phyloP scores from a whole-genome alignment of 2,888 invertebrate species.

The Abscondita cerata region DNA sequence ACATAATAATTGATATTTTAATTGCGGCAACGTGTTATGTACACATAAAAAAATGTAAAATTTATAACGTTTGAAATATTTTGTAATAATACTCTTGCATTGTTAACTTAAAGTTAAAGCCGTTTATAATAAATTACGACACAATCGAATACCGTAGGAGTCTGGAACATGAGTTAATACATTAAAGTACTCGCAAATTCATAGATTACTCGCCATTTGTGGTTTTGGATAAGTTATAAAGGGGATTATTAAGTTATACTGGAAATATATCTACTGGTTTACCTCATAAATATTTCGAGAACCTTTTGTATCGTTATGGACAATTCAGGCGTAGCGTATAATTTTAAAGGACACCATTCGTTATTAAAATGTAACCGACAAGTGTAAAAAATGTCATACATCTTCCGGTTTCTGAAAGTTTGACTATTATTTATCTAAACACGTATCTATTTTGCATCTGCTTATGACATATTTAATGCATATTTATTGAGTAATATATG shows the following conservation, averaged over 20 bases:
- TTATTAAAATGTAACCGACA: neutral
- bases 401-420: neutral
- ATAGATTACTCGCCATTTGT: conserved; percentile 37
- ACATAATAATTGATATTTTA: too few relatives aligned
- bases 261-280: conserved; percentile 37
- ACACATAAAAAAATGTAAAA: too few relatives aligned
- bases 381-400: too few relatives aligned
- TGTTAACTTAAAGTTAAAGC: too few relatives aligned
- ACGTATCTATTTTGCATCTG: conserved; percentile 1
- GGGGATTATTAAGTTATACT: conserved; percentile 44
- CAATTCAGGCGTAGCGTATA: neutral
- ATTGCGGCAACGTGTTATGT: too few relatives aligned
- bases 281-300: conserved; percentile 33
- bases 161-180: conserved; percentile 28
- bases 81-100: too few relatives aligned
- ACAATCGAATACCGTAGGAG: neutral
- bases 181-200: conserved; percentile 38
- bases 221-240: conserved; percentile 43
- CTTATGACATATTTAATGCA: conserved; percentile 4
- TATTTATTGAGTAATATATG: conserved; percentile 2
- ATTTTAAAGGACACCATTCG: neutral
- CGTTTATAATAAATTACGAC: neutral
- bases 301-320: conserved; percentile 6
- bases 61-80: too few relatives aligned
- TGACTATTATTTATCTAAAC: neutral